Base-by-base conservation (phyloP, 2,888 invertebrate species). In the Tetramorium bicarinatum region DNA sequence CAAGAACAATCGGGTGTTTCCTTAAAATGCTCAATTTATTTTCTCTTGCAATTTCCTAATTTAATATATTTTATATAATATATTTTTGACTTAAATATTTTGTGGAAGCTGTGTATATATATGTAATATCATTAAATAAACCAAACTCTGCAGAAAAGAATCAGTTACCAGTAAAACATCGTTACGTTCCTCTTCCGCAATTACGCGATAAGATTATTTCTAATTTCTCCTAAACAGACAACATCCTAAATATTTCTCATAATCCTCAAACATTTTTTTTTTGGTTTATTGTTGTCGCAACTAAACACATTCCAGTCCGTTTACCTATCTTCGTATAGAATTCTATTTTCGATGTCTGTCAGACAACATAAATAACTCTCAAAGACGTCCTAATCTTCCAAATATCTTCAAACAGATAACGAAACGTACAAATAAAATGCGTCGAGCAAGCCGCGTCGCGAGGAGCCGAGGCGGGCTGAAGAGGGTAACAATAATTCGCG, bases 141-240 rank as follows among this genome's bases (percentile, higher is more conserved):
- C 11, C 47, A 2, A 47, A 29, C 9, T 29, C 9, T 18, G 29
- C 66, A 67, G 47, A 67, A 67, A 47, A 67, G 11, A 29, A 25
- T 66, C 41, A 44, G 15, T 64, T 44, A 41, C 64, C 44, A 66
- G 6, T 25, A 66, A 41, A 25, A 66, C 25, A 44, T 66, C 25
- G 15, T 66, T 44, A 44, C 15, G 15, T 66, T 44, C 41, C 15
- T 64, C 41, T 64, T 64, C 41, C 25, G 41, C 25, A 66, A 25
- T 66, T 66, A 25, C 15, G 1, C 21, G 6, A 67, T 52, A 4
- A 0, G 15, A 52, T 34, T 72, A 21, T 41, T 38, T 71, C 8
- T 7, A 13, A 34, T 52, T n/a, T 3, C 1, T 54, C 21, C 34
- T 49, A 44, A 3, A 64, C 3, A 25, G 9, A 11, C 2, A 47